A percentile compares a stretch with the other conserved stretches of the same genome.
Evolutionary conservation across 1,140 invertebrate species (phyloP).

Genomic region (Brachionus paranguensis): DNA sequence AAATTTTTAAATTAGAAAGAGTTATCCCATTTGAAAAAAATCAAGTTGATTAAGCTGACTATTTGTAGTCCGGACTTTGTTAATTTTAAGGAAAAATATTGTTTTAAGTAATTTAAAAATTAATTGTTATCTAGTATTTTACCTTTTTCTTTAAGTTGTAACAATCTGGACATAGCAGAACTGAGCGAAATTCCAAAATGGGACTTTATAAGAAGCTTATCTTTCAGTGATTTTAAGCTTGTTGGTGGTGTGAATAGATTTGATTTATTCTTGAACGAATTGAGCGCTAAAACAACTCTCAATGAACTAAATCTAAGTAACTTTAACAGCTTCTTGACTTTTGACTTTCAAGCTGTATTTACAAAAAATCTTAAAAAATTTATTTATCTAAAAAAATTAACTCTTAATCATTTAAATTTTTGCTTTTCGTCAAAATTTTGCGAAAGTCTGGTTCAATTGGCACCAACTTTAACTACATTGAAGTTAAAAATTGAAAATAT

Average conservation of each 20-base stretch:
- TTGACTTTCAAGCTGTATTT: constrained; percentile 4
- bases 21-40: not conserved
- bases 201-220: not conserved
- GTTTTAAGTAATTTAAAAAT: not conserved
- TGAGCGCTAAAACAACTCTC: not conserved
- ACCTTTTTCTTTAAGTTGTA: not conserved
- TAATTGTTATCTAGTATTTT: not conserved
- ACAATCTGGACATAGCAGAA: not conserved
- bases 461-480: not conserved
- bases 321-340: not conserved
- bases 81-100: constrained; percentile 31
- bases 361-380: not conserved
- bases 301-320: not conserved
- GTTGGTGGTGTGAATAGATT: not conserved
- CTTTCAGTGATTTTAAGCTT: not conserved
- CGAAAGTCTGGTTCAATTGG: not conserved
- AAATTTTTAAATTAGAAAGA: constrained; percentile 1
- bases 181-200: not conserved
- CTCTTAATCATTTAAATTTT: not conserved
- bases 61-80: not conserved
- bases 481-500: constrained; percentile 11
- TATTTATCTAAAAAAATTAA: not conserved
- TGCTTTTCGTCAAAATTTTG: not conserved
- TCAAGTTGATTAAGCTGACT: not conserved
- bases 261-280: constrained; percentile 2